Percentiles rank a stretch among this genome's conserved stretches.
Conservation (phyloP, 35 echinoderm and acorn worm species). For the Ophioderma brevispina region DNA sequence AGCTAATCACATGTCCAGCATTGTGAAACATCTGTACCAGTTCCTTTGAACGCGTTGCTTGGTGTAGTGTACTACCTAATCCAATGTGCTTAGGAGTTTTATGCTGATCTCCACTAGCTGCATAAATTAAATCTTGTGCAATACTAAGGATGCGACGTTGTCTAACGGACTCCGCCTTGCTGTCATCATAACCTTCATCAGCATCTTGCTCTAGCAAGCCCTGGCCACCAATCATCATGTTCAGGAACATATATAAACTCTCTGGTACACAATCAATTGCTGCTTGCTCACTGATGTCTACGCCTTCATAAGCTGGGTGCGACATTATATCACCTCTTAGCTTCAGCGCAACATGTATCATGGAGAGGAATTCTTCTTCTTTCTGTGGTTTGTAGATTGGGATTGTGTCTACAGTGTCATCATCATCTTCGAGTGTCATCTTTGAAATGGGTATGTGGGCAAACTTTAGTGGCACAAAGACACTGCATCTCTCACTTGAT, state of each 20-base stretch:
- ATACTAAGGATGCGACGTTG: slow-evolving; percentile 14
- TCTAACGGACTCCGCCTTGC: not conserved
- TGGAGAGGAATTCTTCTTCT: slow-evolving; percentile 25
- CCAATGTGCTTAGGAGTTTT: slow-evolving; percentile 66
- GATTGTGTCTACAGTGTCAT: not conserved
- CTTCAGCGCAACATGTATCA: slow-evolving; percentile 40
- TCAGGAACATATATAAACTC: slow-evolving; percentile 37
- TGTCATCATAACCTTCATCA: slow-evolving; percentile 3
- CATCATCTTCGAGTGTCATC: not conserved
- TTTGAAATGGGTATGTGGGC: not conserved
- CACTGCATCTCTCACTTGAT: not conserved
- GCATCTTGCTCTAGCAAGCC: not conserved
- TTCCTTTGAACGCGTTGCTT: slow-evolving; percentile 54
- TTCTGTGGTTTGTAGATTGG: not conserved
- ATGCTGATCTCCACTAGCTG: slow-evolving; percentile 35
- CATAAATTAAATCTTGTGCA: slow-evolving; percentile 51
- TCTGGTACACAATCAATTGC: slow-evolving; percentile 21
- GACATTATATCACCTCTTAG: slow-evolving; percentile 3
- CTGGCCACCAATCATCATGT: not conserved
- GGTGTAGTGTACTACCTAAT: slow-evolving; percentile 32
- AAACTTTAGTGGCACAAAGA: slow-evolving; percentile 30
- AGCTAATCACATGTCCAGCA: slow-evolving; percentile 38
- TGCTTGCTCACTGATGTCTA: not conserved
- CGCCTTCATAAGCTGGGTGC: not conserved
- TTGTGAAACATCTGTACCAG: slow-evolving; percentile 49